Evolutionary conservation across 30 jellyfish, hydroid and myxozoan genomes (phyloP), one percentile per base, ranked within the genome.

Genomic region (Clytia hemisphaerica): DNA sequence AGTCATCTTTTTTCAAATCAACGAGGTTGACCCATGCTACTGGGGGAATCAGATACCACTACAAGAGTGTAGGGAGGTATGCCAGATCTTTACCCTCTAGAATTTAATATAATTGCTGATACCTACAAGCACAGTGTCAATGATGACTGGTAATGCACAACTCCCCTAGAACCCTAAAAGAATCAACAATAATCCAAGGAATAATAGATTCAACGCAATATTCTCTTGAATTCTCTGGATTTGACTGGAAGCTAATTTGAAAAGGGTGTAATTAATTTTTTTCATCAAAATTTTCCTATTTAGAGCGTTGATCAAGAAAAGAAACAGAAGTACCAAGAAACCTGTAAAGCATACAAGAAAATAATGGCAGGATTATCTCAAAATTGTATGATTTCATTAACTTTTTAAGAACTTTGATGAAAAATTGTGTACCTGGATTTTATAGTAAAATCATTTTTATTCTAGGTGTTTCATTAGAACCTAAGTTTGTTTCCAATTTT

Each of bases 271-370:
- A 16, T 34, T 59, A 31, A 35, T 55, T 1, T 75, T 4, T 60
- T 16, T 27, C 6, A 21, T 29, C 3, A 48, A 19, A 47, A 26
- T 42, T 33, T n/a, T 16, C 57, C 45, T 71, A 30, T 45, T 31
- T 44, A 80, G 85, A 80, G 48, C 29, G 86, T 81, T 0, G 86
- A 80, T 59, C 82, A 80, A n/a, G 40, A 50, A n/a, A 69, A 45
- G 12, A 60, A 64, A 71, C 58, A 40, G 72, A 64, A 63, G 62
- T 86, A 58, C 64, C 93, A 78, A 61, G 96, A 86, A 47, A 80
- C 79, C 12, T 86, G 96, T 60, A 73, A 73, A 59, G 96, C 96
- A 31, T 86, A 68, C 86, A 86, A 78, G 54, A 60, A 90, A 24
- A 35, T 86, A 65, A 75, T 80, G 67, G 40, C 94, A 12, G 96